These are phyloP conservation scores for Mya arenaria DNA, from an alignment of 1,140 invertebrate species.

Conservation along the genomic window DNA sequence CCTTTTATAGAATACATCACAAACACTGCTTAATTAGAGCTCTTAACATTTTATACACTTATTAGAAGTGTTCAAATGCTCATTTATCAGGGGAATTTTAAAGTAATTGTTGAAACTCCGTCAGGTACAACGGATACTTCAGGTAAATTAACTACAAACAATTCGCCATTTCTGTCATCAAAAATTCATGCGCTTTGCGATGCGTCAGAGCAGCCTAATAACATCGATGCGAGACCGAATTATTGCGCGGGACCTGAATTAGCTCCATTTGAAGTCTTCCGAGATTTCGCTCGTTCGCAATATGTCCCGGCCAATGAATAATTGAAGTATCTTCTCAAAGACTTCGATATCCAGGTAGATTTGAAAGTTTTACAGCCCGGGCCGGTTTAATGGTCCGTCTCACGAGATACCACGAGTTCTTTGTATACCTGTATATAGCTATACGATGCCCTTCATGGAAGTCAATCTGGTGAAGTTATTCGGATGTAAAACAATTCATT, in stretches of 20 bases:
- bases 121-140: constrained; percentile 31
- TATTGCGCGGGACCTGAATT: constrained; percentile 41
- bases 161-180: constrained; percentile 49
- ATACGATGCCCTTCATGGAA: too few species aligned
- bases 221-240: constrained; percentile 36
- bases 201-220: constrained; percentile 42
- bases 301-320: constrained; percentile 51
- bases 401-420: too few species aligned
- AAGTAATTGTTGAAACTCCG: constrained; percentile 46
- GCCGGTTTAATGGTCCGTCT: constrained; percentile 28
- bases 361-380: constrained; percentile 34
- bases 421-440: too few species aligned
- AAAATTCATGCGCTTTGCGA: constrained; percentile 55
- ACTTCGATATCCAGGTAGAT: constrained; percentile 43
- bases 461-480: too few species aligned
- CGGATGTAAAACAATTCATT: too few species aligned
- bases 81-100: neutral
- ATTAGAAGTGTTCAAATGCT: neutral
- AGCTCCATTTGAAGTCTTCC: constrained; percentile 46
- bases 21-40: too few species aligned
- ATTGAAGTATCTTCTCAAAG: constrained; percentile 34
- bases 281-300: constrained; percentile 51
- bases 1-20: too few species aligned
- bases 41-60: neutral
- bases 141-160: constrained; percentile 41